Base-by-base conservation (phyloP, 2,888 invertebrate genomes). In the Pristionchus maxplancki region DNA sequence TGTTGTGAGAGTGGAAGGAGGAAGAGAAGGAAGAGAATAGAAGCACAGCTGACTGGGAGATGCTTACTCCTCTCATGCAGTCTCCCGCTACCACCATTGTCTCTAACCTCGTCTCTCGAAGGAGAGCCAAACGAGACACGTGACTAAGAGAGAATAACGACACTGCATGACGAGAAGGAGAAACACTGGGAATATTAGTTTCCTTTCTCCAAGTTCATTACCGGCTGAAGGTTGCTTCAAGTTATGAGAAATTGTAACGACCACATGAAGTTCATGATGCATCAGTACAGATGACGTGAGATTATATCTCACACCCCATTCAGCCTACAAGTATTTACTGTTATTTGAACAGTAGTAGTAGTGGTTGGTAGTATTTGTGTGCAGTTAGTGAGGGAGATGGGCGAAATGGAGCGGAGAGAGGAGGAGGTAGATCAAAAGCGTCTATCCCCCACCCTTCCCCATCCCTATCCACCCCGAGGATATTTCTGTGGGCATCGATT, bases 311-410 rank as follows among this genome's bases (percentile, higher is more conserved):
- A 8, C 37, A 71, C 37, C 37, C 71, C 1, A 40, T 8, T 3
- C 74, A 44, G 74, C 31, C 48, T 48, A 78, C 44, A 48, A 78
- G 74, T 31, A 34, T 31, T n/a, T 78, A 48, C 44, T 78, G 78
- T 78, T 78, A 78, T 78, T 78, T 78, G 78, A 78, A 78, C 78
- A 78, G 78, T 78, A 78, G 78, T 78, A 78, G 78, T 67, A 17
- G 67, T 78, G 78, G 71, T 13, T 71, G 71, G 71, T 71, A 71
- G 78, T 78, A 78, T 78, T 78, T 78, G 78, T 78, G 78, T 78
- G 78, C 40, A 44, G 44, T 71, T 78, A 48, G 78, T 78, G 37
- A 24, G 71, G 28, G 78, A 78, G 78, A 78, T 71, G 71, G 71
- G 71, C 71, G 71, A 71, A 71, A 71, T 37, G 71, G 71, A 71